A percentile compares a stretch with the other conserved stretches of the same genome.
These are phyloP conservation scores for Ditylenchus weischeri DNA, from an alignment of 2,888 invertebrate species.

Conservation along the genomic window DNA sequence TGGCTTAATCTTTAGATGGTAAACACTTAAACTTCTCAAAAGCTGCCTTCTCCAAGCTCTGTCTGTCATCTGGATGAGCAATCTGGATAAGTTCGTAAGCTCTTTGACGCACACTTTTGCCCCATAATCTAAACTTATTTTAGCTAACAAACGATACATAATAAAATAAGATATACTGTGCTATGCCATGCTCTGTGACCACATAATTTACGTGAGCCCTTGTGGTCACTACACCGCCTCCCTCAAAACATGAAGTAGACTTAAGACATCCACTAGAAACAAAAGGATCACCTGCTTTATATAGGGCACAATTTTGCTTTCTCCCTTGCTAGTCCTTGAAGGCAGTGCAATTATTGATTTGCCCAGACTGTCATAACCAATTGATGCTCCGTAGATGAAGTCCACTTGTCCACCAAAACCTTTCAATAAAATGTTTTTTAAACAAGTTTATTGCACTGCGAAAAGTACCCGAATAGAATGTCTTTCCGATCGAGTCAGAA, in stretches of 20 bases:
- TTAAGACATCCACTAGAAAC: too few relatives aligned
- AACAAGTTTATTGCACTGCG: background rate
- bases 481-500: conserved; percentile 81
- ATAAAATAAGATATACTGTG: conserved; percentile 61
- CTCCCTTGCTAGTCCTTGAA: conserved; percentile 74
- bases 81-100: conserved; percentile 82
- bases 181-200: conserved; percentile 86
- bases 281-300: conserved; percentile 67
- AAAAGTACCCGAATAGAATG: conserved; percentile 3
- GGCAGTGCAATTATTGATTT: conserved; percentile 86
- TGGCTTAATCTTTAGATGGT: too few relatives aligned
- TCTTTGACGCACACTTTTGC: conserved; percentile 79
- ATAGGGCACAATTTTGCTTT: conserved; percentile 77
- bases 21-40: conserved; percentile 65
- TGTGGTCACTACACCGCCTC: conserved; percentile 84
- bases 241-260: conserved; percentile 61
- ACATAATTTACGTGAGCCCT: conserved; percentile 83
- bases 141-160: too few relatives aligned
- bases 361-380: conserved; percentile 76
- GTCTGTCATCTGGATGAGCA: conserved; percentile 82
- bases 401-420: conserved; percentile 91
- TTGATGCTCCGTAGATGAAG: conserved; percentile 85
- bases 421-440: conserved; percentile 35
- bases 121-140: conserved; percentile 67
- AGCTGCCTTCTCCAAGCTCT: conserved; percentile 77